Base-by-base conservation (phyloP, 2,888 invertebrate genomes). In the Cheilosia soror region DNA sequence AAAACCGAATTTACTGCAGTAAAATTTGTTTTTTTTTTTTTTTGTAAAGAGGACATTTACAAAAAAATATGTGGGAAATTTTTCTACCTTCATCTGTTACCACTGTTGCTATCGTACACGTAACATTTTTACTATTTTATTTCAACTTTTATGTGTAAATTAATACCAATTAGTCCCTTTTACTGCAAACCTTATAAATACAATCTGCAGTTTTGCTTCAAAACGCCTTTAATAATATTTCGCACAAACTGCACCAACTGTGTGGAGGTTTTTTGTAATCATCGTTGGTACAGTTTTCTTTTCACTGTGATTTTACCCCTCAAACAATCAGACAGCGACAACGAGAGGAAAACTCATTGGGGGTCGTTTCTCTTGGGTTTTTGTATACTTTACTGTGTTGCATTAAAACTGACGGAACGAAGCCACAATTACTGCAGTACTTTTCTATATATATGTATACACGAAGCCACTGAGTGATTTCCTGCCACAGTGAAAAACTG, bases 401-500 rank as follows among this genome's bases (percentile, higher is more conserved):
- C 65, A 25, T 25, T 5, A 51, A 62, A 51, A 37, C 49, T 65
- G 65, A 51, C 65, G 31, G 65, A 33, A 65, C 51, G 33, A 25
- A 33, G 33, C 33, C 65, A 51, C 65, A 65, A 49, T 65, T 65
- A 37, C 65, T 65, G 65, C 65, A 33, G 65, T 33, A 47, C 6
- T 44, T 42, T 42, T n/a, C n/a, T n/a, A 42, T 2, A 33, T 44
- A 31, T 62, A 31, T 29, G 31, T 47, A 62, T 47, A 62, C 44
- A 31, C 65, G 25, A 65, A 65, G 49, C 37, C 25, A 51, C 25
- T 13, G 65, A 49, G 20, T 47, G 47, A 31, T n/a, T 63, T 44
- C 44, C 44, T 37, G 31, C 2, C 47, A 15, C 62, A 29, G 9
- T 13, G 29, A 6, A 63, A 47, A 27, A 47, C 11, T 44, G 15